Evolutionary conservation across 2,113 vertebrate genomes (phyloP), one percentile per base, ranked within the genome.

Genomic region (Pachyramphus minor): DNA sequence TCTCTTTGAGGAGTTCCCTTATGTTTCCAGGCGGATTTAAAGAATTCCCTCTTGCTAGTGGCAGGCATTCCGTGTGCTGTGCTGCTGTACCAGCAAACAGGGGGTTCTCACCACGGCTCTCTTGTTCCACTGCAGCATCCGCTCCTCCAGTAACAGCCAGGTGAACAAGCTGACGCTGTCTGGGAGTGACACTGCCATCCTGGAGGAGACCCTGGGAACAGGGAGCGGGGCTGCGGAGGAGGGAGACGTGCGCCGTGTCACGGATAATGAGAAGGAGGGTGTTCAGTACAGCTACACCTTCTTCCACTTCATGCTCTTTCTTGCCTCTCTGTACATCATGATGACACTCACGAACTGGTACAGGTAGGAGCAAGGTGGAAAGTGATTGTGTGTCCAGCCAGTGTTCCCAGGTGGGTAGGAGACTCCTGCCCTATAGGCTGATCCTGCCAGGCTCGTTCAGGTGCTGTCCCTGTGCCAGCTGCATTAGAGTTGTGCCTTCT

Each of bases 311-410:
- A 98, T 99, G 99, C 98, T 99, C 47, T 98, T 97, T 90, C 98
- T 99, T 35, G 99, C 99, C 9, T 99, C 99, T 5, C 98, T 99
- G 2, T 99, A 99, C 97, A 99, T 99, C 97, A 99, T 99, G 99
- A 99, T 99, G 99, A 99, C 99, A 0, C 98, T 99, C 85, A 99
- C 99, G 3, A 98, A 98, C 98, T 99, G 99, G 99, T 99, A 99
- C 98, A 99, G 99, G 99, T 99, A 88, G 97, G 98, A 77, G 62
- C 17, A 31, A 39, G 41, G 5, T 22, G 59, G 23, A 31, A 50
- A 30, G 20, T 0, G 7, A 25, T 20, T 60, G 6, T 24, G 1
- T 7, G 63, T 66, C 42, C 31, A 33, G 50, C 4, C 30, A 4
- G 19, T n/a, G 41, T 49, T 84, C 31, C 56, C 22, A 4, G 21